Evolutionary conservation across 2,113 vertebrate genomes (phyloP), one percentile per base, ranked within the genome.

Genomic region (Thalassarche chlororhynchos): DNA sequence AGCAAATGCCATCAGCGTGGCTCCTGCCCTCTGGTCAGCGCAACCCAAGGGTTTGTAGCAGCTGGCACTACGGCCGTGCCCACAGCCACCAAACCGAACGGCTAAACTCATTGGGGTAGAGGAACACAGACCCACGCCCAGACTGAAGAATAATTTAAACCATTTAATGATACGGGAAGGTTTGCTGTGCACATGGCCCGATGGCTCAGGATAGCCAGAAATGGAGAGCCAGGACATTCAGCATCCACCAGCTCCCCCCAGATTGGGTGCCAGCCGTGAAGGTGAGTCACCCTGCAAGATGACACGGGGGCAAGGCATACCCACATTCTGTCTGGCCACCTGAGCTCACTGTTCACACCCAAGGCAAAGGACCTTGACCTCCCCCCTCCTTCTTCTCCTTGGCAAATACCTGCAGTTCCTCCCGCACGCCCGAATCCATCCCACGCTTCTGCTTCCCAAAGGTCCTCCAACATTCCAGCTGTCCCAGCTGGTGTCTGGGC

Each of bases 111-210:
- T 49, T 62, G 13, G 8, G 55, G 20, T 5, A 8, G 25, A 38
- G 17, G n/a, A 74, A 8, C 34, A 13, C 58, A 42, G 85, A 62
- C 74, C 57, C 46, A 31, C 0, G 2, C 13, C 28, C 70, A 34
- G 62, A n/a, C 17, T 78, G 51, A 17, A 90, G 60, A 64, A 71
- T 58, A 21, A n/a, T 26, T 51, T 51, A 34, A 40, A 15, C 29
- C 31, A 2, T 44, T 17, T 40, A 15, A 55, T 16, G 40, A 36
- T 11, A n/a, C 2, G 10, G 51, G 32, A 49, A 49, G 15, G 20
- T 62, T n/a, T 60, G 38, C 51, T 31, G 29, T 29, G 24, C 40
- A 3, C 1, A 0, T 13, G 44, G n/a, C 26, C 13, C 2, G 0
- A 10, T 5, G 64, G 58, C 25, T 52, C 69, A 31, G 44, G 42